Evolutionary conservation across 1,140 invertebrate genomes (phyloP), one percentile per base, ranked within the genome.

Genomic region (Cyphomyrmex costatus): DNA sequence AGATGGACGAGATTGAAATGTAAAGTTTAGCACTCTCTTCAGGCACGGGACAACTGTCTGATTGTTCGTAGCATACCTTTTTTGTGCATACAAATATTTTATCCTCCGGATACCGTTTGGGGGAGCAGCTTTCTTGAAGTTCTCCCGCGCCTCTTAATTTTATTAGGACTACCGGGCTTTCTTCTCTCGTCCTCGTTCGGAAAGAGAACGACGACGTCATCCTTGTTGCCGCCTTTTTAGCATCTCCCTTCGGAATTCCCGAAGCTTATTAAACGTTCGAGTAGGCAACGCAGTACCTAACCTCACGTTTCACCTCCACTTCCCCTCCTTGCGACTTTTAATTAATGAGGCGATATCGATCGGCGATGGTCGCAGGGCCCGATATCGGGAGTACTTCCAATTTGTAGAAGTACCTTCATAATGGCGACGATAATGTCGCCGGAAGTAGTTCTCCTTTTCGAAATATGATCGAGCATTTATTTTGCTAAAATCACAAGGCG

Each of bases 331-430:
- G n/a, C 51, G 74, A 86, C 73, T 86, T 86, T 86, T 86, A 86
- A 86, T 86, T 86, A 86, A 86, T 86, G 84, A 66, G 76, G 84
- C 33, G 16, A 36, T 70, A 86, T 86, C 84, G 84, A 86, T 86
- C 84, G 73, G 65, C 51, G 46, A 85, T 60, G 46, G 70, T 85
- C 73, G 60, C 82, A 27, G 42, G 33, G 65, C n/a, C 79, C 8
- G 78, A 53, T 61, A 84, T 76, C 82, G 71, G 33, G 21, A 42
- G 82, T 66, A 66, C 60, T 65, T 78, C 60, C 74, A 85, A 85
- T 85, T 85, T 85, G 73, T 19, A 76, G 74, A 78, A 85, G 82
- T 78, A 78, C 73, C 82, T 85, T 65, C 21, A 65, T 85, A 85
- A 78, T 53, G 46, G 49, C 46, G 33, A 21, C 60, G 73, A 85